Conservation (phyloP, 2,888 invertebrate genomes). For the Temnothorax ravouxi region DNA sequence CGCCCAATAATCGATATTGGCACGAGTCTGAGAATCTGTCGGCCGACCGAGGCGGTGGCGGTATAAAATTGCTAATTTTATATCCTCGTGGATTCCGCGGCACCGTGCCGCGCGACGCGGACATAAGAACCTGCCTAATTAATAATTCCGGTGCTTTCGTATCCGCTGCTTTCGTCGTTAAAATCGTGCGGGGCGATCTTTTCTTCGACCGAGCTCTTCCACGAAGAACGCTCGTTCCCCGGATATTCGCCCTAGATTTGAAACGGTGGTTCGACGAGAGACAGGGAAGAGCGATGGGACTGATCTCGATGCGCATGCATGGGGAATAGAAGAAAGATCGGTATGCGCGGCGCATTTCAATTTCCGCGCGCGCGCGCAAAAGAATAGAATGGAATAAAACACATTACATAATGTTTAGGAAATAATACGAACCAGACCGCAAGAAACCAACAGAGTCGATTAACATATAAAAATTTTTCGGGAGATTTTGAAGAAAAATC, state of each 20-base stretch:
- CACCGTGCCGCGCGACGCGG: constrained; percentile 50
- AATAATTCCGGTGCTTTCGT: constrained; percentile 78
- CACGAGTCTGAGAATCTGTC: constrained; percentile 80
- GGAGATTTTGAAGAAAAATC: neutral
- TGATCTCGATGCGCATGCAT: constrained; percentile 62
- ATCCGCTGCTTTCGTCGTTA: constrained; percentile 79
- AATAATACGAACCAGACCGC: neutral
- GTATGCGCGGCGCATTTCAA: constrained; percentile 59
- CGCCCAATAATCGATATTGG: constrained; percentile 80
- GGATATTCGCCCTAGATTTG: constrained; percentile 51
- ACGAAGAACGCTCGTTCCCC: constrained; percentile 60
- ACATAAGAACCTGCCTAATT: constrained; percentile 80
- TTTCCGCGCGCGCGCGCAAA: constrained; percentile 61
- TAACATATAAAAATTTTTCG: neutral
- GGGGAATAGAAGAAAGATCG: constrained; percentile 68
- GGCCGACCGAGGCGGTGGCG: constrained; percentile 48
- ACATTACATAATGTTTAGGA: neutral
- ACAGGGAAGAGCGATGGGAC: constrained; percentile 57
- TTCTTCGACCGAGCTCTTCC: constrained; percentile 65
- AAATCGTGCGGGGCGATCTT: constrained; percentile 73
- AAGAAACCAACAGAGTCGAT: neutral
- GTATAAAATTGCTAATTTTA: constrained; percentile 85
- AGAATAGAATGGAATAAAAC: constrained; percentile 18
- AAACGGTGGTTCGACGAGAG: constrained; percentile 20
- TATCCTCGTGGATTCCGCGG: constrained; percentile 68